Evolutionary conservation across 2,888 invertebrate genomes (phyloP).

Genomic region (Lissocephala sabroskyi): DNA sequence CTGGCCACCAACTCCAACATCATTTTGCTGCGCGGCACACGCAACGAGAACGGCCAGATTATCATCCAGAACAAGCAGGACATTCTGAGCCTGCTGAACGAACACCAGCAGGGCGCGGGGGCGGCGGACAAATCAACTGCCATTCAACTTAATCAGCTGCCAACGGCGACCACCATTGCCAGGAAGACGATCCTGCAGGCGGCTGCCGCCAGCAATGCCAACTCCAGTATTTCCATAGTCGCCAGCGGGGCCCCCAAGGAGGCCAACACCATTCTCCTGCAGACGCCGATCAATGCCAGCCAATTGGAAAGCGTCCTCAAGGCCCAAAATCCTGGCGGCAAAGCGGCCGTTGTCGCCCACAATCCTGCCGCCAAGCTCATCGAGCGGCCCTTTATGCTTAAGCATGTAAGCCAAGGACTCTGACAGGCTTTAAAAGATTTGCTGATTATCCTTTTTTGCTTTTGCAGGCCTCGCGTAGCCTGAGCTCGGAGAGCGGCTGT

Average conservation of each 20-base stretch:
- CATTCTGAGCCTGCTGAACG: conserved; percentile 71
- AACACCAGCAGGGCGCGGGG: conserved; percentile 45
- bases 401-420: conserved; percentile 59
- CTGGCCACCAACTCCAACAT: conserved; percentile 67
- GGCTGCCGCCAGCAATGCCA: conserved; percentile 38
- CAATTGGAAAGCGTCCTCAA: conserved; percentile 69
- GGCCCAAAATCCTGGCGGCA: conserved; percentile 31
- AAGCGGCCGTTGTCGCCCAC: conserved; percentile 4
- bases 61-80: conserved; percentile 73
- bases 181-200: conserved; percentile 62
- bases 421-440: background rate
- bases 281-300: conserved; percentile 71
- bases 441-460: background rate
- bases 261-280: conserved; percentile 68
- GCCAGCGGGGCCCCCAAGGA: conserved; percentile 31
- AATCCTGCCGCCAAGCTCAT: conserved; percentile 32
- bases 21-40: conserved; percentile 71
- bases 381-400: conserved; percentile 65
- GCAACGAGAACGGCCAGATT: conserved; percentile 73
- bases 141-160: conserved; percentile 66
- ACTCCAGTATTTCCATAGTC: conserved; percentile 45
- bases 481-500: conserved; percentile 67
- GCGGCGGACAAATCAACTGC: conserved; percentile 55
- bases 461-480: conserved; percentile 64
- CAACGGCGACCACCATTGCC: conserved; percentile 67